Evolutionary conservation across 1,140 invertebrate species (phyloP).

Genomic region (Drosophila pandora): DNA sequence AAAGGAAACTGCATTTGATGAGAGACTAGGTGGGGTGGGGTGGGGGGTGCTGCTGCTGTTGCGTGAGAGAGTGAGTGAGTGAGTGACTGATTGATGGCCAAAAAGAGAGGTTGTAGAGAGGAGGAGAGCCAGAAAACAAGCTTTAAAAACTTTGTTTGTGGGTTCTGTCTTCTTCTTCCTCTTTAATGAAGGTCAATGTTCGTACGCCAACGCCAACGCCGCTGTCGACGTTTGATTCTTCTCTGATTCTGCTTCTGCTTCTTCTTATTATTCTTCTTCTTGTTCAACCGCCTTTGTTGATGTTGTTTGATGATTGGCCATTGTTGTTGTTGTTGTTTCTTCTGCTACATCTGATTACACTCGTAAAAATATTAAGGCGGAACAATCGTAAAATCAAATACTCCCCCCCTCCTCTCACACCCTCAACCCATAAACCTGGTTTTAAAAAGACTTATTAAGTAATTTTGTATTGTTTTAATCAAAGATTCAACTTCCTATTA

Average conservation of each 20-base stretch:
- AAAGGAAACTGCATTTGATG: slow-evolving; percentile 29
- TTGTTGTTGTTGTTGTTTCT: slow-evolving; percentile 24
- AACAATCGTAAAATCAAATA: background rate
- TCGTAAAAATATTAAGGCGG: slow-evolving; percentile 11
- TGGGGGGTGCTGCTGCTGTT: background rate
- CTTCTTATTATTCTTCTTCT: slow-evolving; percentile 13
- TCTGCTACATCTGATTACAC: slow-evolving; percentile 37
- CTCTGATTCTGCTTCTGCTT: slow-evolving; percentile 28
- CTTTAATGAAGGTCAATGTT: slow-evolving; percentile 79
- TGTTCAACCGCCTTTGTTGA: slow-evolving; percentile 28
- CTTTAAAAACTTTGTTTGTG: slow-evolving; percentile 44
- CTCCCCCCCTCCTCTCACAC: background rate
- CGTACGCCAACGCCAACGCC: slow-evolving; percentile 45
- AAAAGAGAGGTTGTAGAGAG: slow-evolving; percentile 5
- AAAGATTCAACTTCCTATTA: background rate
- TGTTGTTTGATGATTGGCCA: slow-evolving; percentile 53
- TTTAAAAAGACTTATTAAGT: background rate
- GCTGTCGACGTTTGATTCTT: slow-evolving; percentile 28
- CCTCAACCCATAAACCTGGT: background rate
- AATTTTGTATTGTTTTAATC: background rate
- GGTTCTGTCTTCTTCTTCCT: slow-evolving; percentile 50
- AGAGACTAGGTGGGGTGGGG: background rate
- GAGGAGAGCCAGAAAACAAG: slow-evolving; percentile 23
- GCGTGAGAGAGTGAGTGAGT: background rate
- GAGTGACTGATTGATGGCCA: slow-evolving; percentile 53